Conservation (phyloP, 2,113 vertebrate species). For the Carassius gibelio region DNA sequence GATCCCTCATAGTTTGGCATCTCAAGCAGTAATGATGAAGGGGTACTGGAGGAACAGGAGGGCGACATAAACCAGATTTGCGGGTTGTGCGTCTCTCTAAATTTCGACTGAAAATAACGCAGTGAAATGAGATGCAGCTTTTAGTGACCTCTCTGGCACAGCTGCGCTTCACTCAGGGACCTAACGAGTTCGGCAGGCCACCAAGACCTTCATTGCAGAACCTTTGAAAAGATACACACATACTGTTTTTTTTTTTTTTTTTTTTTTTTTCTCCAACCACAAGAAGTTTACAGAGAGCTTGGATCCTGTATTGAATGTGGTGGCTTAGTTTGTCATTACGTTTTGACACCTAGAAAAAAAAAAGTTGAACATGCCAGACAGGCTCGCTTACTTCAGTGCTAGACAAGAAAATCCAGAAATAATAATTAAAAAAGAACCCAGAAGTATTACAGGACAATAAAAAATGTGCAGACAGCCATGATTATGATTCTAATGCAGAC, state of each 20-base stretch:
- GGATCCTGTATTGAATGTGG: background rate
- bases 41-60: slow-evolving; percentile 57
- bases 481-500: background rate
- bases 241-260: no score
- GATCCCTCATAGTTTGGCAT: slow-evolving; percentile 89
- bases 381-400: background rate
- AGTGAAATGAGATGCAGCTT: slow-evolving; percentile 50
- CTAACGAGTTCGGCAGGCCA: slow-evolving; percentile 50
- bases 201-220: slow-evolving; percentile 50
- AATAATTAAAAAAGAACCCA: background rate
- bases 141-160: slow-evolving; percentile 52
- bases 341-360: slow-evolving; percentile 15
- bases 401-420: background rate
- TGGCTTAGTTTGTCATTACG: background rate
- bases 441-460: background rate
- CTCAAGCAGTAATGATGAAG: slow-evolving; percentile 78
- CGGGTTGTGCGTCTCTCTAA: slow-evolving; percentile 84
- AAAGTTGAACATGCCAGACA: background rate
- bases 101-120: slow-evolving; percentile 57
- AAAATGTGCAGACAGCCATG: slow-evolving; percentile 1
- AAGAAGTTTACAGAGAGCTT: slow-evolving; percentile 21
- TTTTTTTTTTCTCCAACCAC: background rate
- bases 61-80: slow-evolving; percentile 91
- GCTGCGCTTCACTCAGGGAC: slow-evolving; percentile 39
- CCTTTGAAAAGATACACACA: slow-evolving; percentile 35